A percentile compares a stretch with the other conserved stretches of the same genome.
Conservation (phyloP, 2,888 invertebrate species). For the Operophtera brumata region DNA sequence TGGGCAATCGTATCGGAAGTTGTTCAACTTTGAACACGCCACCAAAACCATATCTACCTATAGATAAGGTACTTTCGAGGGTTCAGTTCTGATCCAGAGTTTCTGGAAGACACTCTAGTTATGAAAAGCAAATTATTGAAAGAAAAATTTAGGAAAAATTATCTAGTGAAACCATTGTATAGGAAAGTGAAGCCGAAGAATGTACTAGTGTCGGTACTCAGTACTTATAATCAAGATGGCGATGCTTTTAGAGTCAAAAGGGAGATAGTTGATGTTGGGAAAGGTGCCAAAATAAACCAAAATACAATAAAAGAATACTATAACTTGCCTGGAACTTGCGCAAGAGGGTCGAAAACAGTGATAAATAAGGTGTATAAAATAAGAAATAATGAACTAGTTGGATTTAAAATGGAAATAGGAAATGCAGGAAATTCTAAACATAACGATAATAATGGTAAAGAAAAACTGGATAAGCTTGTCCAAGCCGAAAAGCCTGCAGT, state of each 20-base stretch:
- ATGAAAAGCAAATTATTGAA: conserved; percentile 43
- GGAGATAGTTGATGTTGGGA: conserved; percentile 35
- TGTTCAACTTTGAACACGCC: conserved; percentile 35
- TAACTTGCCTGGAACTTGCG: conserved; percentile 44
- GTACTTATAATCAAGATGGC: conserved; percentile 58
- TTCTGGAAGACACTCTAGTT: conserved; percentile 23
- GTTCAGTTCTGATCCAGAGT: conserved; percentile 17
- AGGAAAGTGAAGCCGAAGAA: conserved; percentile 49
- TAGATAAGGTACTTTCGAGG: background rate
- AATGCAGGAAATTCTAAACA: conserved; percentile 16
- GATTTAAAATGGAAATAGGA: conserved; percentile 28
- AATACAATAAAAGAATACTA: conserved; percentile 36
- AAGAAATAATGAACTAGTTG: conserved; percentile 18
- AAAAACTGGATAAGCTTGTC: conserved; percentile 35
- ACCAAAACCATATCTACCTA: conserved; percentile 17
- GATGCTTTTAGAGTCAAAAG: conserved; percentile 49
- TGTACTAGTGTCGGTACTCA: conserved; percentile 41
- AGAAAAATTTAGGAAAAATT: conserved; percentile 56
- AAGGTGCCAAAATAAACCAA: conserved; percentile 31
- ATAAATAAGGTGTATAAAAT: conserved; percentile 20
- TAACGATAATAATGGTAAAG: conserved; percentile 21
- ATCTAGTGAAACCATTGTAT: conserved; percentile 67
- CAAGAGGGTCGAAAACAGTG: conserved; percentile 3
- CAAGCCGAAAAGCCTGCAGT: conserved; percentile 35
- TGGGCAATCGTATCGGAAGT: conserved; percentile 26